A percentile compares a stretch with the other conserved stretches of the same genome.
phyloP scores from a whole-genome alignment of 2,113 vertebrate species.

The Oreochromis tanganicae region DNA sequence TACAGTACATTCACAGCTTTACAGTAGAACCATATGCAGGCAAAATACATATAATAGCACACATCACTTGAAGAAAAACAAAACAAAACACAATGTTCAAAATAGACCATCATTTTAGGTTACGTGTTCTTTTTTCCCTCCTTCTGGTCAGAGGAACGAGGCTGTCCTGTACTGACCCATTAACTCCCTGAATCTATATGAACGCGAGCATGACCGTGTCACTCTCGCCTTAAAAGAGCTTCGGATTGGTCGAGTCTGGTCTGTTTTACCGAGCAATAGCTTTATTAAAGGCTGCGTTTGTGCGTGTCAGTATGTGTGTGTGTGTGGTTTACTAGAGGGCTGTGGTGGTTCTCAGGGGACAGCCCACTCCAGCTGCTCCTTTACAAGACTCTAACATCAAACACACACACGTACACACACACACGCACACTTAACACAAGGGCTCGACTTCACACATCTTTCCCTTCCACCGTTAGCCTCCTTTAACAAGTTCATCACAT shows the following conservation, averaged over 20 bases:
- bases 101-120: neutral
- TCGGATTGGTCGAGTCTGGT: constrained; percentile 41
- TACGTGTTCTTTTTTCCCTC: neutral
- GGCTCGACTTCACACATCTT: constrained; percentile 52
- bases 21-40: constrained; percentile 56
- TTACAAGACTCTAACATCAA: constrained; percentile 71
- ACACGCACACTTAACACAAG: constrained; percentile 35
- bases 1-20: constrained; percentile 50
- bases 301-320: constrained; percentile 12
- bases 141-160: constrained; percentile 1
- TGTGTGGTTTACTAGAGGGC: constrained; percentile 61
- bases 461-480: constrained; percentile 25
- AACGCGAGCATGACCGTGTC: constrained; percentile 37
- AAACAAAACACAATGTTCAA: neutral
- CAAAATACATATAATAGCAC: constrained; percentile 7
- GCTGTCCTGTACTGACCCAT: neutral
- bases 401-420: constrained; percentile 51
- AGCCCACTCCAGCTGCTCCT: constrained; percentile 68
- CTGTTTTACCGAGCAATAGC: constrained; percentile 51
- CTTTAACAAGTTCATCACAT: constrained; percentile 59
- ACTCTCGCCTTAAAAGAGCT: constrained; percentile 16
- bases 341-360: constrained; percentile 61
- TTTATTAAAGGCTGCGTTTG: constrained; percentile 62
- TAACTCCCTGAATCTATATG: constrained; percentile 1
- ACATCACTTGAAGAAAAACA: neutral